Base-by-base conservation (phyloP, 2,797 vertebrate species). In the Ispidina picta region DNA sequence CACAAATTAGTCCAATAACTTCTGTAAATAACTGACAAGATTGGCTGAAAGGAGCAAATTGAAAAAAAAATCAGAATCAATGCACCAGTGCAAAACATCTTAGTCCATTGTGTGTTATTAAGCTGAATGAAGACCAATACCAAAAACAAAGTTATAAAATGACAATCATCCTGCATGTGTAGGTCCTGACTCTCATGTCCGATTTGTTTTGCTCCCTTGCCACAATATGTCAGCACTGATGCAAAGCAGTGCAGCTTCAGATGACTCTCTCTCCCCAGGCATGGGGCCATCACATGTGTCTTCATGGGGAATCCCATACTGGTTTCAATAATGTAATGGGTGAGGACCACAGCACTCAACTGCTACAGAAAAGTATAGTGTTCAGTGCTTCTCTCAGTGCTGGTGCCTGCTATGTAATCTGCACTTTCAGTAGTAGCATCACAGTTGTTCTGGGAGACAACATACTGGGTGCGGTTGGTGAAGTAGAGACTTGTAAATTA, bases 211-310 rank as follows among this genome's bases (percentile, higher is more conserved):
- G 4, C 37, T 81, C 23, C 60, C 33, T 5, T 39, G 41, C n/a
- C n/a, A 28, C 25, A 39, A 15, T 59, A 44, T n/a, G 33, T 70
- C 56, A 79, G 69, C n/a, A 5, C 16, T 29, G 28, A 12, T 10
- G 21, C 29, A 21, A 76, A 63, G 33, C 37, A 26, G 21, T 19
- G 7, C 2, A 3, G 17, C 49, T 79, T 70, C 65, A 18, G 2
- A 20, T 44, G 20, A n/a, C 28, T 8, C 39, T 31, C 10, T 62
- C 51, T 83, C 9, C 23, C 33, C 31, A 44, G 23, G 15, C 15
- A 3, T 12, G 17, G 59, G 43, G 15, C 31, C 23, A 39, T 29
- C 28, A 35, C 1, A 0, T 0, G 0, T 59, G 15, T 64, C 51
- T 49, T 75, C 22, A 4, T 8, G 29, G 4, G 16, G 12, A 73